These are phyloP conservation scores for Lonchura striata DNA, from an alignment of 2,113 vertebrate genomes.

Conservation along the genomic window DNA sequence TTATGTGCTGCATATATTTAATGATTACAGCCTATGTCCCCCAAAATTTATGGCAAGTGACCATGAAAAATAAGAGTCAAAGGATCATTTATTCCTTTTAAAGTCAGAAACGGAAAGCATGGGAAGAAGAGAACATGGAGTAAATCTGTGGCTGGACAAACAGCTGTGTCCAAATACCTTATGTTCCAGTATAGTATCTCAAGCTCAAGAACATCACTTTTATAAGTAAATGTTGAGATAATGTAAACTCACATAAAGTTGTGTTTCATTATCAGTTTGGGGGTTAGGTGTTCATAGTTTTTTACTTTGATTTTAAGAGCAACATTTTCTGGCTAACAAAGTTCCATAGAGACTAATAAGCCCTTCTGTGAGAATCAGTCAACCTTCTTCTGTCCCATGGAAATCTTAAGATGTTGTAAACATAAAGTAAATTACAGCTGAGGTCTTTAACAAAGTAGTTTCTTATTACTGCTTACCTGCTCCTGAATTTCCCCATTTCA, in stretches of 20 bases:
- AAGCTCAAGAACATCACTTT: not conserved
- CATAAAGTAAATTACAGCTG: not conserved
- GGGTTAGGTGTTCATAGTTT: accelerated
- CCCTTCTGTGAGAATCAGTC: not conserved
- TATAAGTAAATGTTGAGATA: not conserved
- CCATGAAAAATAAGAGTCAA: not conserved
- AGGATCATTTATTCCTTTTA: not conserved
- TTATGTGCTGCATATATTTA: not conserved
- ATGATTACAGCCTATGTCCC: not conserved
- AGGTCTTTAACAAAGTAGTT: not conserved
- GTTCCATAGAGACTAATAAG: not conserved
- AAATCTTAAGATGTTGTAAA: not conserved
- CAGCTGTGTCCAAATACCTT: not conserved
- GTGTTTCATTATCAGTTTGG: not conserved
- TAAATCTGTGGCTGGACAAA: not conserved
- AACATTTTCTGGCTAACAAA: not conserved
- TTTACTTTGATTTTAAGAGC: not conserved
- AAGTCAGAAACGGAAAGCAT: not conserved
- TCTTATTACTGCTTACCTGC: not conserved
- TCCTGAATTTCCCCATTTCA: not conserved
- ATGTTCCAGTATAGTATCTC: not conserved
- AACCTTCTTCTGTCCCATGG: not conserved
- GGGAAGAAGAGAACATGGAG: not conserved
- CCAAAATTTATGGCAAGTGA: not conserved
- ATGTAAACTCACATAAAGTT: not conserved